phyloP scores from a whole-genome alignment of 37 sponge, comb jelly and placozoan genomes.

The Tethya wilhelma region DNA sequence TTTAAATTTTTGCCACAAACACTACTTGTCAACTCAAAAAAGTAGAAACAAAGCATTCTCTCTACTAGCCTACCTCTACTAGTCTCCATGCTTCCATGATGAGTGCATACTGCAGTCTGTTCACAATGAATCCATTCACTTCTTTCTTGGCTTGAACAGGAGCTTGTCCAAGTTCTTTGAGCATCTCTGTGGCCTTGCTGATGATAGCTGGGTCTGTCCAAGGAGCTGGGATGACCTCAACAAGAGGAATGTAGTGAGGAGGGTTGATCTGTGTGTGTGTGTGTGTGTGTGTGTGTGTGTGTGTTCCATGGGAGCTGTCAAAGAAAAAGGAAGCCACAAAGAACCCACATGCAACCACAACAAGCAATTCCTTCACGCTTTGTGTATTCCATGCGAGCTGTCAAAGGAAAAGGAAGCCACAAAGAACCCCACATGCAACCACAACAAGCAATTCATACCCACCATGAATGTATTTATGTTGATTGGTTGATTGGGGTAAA shows the following conservation, averaged over 20 bases:
- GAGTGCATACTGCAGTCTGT: conserved; percentile 96
- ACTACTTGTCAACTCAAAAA: not conserved
- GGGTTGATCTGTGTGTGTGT: conserved; percentile 92
- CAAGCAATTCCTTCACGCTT: no score
- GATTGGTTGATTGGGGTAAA: no score
- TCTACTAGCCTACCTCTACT: conserved; percentile 69
- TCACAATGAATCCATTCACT: conserved; percentile 90
- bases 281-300: no score
- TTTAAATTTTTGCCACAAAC: not conserved
- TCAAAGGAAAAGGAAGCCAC: no score
- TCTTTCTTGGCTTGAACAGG: conserved; percentile 90
- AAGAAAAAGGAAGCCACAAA: no score
- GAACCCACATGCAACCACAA: no score
- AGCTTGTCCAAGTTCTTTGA: conserved; percentile 83
- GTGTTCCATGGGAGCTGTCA: no score
- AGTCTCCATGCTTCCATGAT: conserved; percentile 97
- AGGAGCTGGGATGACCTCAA: conserved; percentile 88
- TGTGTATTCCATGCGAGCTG: no score
- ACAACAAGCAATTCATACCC: no score
- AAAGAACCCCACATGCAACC: no score
- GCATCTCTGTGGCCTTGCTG: conserved; percentile 46
- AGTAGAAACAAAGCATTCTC: not conserved
- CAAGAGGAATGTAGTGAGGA: conserved; percentile 84
- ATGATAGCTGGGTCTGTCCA: conserved; percentile 70
- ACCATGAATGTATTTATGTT: no score